Evolutionary conservation across 1,140 invertebrate genomes (phyloP).

Genomic region (Drusus annulatus): DNA sequence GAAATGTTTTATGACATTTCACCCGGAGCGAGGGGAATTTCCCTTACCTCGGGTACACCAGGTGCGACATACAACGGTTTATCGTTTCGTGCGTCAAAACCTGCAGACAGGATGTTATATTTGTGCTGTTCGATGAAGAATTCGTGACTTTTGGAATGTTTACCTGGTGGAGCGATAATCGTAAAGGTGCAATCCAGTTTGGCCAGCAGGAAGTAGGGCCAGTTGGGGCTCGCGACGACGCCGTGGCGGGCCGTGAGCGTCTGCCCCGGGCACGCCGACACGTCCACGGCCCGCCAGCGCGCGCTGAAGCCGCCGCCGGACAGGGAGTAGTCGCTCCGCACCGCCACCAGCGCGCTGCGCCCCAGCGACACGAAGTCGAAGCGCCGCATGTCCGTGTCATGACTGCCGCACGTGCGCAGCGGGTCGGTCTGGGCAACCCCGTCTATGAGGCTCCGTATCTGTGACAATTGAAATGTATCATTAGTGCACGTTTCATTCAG

Average conservation of each 20-base stretch:
- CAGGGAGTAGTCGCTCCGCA: conserved; percentile 81
- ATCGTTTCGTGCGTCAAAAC: no score
- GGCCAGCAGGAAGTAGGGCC: conserved; percentile 77
- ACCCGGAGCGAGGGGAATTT: no score
- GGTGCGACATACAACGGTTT: no score
- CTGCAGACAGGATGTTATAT: no score
- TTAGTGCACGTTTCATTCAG: no score
- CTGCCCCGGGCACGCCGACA: conserved; percentile 77
- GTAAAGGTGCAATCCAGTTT: conserved; percentile 78
- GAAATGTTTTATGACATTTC: no score
- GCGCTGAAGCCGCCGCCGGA: conserved; percentile 77
- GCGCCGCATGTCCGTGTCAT: conserved; percentile 72
- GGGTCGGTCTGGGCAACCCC: conserved; percentile 62
- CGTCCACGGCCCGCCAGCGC: conserved; percentile 78
- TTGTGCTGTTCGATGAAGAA: no score
- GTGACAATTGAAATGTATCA: conserved; percentile 23
- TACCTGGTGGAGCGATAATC: conserved; percentile 75
- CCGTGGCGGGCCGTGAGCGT: conserved; percentile 77
- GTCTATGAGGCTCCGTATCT: conserved; percentile 49
- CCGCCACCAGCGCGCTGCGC: conserved; percentile 75
- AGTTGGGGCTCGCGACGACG: conserved; percentile 76
- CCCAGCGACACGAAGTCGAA: conserved; percentile 75
- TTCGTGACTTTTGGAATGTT: no score
- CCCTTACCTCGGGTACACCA: no score
- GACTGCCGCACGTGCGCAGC: conserved; percentile 72